Percentiles rank a stretch among this genome's conserved stretches.
Evolutionary conservation across 1,140 invertebrate genomes (phyloP).

Genomic region (Papilio aristodemus): DNA sequence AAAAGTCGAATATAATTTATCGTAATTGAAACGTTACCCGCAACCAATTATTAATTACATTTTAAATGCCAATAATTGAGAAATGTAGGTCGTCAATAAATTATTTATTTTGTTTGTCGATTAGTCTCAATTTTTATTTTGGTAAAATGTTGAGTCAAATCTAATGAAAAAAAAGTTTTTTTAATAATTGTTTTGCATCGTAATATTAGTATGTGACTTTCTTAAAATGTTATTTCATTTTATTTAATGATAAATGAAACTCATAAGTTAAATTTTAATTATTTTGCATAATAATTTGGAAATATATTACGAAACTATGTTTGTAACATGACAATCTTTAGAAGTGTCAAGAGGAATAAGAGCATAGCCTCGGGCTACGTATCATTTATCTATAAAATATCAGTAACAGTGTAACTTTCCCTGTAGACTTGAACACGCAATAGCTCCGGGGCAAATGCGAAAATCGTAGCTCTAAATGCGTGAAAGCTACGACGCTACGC

Average conservation of each 20-base stretch:
- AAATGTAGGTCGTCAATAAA: background rate
- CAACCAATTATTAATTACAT: slow-evolving; percentile 7
- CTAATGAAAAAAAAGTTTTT: too few species aligned
- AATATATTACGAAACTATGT: background rate
- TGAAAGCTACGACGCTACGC: slow-evolving; percentile 55
- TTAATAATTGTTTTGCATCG: too few species aligned
- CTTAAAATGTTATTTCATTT: too few species aligned
- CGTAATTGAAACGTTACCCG: slow-evolving; percentile 29
- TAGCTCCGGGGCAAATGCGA: slow-evolving; percentile 39
- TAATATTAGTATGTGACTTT: too few species aligned
- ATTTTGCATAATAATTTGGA: background rate
- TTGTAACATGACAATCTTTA: slow-evolving; percentile 4
- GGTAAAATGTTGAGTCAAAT: too few species aligned
- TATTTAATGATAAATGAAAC: too few species aligned
- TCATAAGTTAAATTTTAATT: too few species aligned
- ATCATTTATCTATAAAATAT: slow-evolving; percentile 36
- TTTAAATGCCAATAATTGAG: background rate
- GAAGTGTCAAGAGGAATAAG: slow-evolving; percentile 18
- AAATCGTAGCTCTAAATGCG: slow-evolving; percentile 43
- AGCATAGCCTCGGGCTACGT: slow-evolving; percentile 16
- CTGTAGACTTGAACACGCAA: slow-evolving; percentile 34
- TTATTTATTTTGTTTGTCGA: background rate
- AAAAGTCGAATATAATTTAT: slow-evolving; percentile 16
- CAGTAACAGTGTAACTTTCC: slow-evolving; percentile 24
- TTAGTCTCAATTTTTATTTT: too few species aligned